Conservation (phyloP, 2,797 vertebrate genomes). For the Myotis findleyi region DNA sequence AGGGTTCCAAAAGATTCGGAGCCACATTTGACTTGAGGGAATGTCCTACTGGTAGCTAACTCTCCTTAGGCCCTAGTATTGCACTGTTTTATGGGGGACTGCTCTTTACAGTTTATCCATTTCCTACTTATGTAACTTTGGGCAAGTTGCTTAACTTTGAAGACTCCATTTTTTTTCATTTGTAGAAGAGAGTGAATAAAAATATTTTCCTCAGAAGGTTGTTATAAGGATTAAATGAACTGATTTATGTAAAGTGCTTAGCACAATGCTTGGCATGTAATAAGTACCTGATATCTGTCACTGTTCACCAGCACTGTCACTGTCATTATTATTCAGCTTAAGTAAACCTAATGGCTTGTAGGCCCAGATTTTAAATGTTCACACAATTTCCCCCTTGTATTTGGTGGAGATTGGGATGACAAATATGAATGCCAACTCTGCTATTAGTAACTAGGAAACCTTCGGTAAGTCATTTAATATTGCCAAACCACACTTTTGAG, state of each 20-base stretch:
- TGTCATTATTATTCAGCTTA: slow-evolving; percentile 25
- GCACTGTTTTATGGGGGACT: neutral
- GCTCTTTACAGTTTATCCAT: neutral
- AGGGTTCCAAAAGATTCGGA: neutral
- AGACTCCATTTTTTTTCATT: slow-evolving; percentile 15
- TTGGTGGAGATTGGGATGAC: neutral
- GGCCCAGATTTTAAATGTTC: neutral
- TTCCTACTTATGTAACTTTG: slow-evolving; percentile 7
- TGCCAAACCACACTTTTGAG: slow-evolving; percentile 7
- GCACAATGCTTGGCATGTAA: neutral
- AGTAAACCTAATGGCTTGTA: neutral
- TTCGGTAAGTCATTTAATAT: slow-evolving; percentile 34
- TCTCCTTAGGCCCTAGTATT: neutral
- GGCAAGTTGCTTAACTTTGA: slow-evolving; percentile 38
- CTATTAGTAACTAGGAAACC: neutral
- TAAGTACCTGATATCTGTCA: neutral
- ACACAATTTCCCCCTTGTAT: neutral
- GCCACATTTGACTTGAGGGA: neutral
- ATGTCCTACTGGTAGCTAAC: neutral
- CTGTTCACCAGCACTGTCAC: neutral
- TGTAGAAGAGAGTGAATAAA: slow-evolving; percentile 34
- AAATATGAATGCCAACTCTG: slow-evolving; percentile 3
- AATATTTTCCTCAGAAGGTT: neutral
- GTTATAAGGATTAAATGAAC: slow-evolving; percentile 15
- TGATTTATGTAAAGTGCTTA: slow-evolving; percentile 19